Percentiles rank a stretch among this genome's conserved stretches.
These are phyloP conservation scores for Sebastes vulpes DNA, from an alignment of 2,797 vertebrate species.

Conservation along the genomic window DNA sequence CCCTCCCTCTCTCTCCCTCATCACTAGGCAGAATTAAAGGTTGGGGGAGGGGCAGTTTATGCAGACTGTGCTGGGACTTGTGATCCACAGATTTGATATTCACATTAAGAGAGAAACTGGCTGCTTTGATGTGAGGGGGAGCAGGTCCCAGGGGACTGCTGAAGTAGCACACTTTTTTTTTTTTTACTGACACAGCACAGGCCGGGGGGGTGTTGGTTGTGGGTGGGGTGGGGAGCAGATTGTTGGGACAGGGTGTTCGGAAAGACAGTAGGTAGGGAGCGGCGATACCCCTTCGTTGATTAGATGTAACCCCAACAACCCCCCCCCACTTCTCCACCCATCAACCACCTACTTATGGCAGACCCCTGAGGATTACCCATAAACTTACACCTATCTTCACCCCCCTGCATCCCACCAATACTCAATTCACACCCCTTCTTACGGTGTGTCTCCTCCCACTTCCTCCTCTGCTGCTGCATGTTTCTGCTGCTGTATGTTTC, in stretches of 20 bases:
- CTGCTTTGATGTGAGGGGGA: constrained; percentile 85
- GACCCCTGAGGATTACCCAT: constrained; percentile 73
- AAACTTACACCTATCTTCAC: constrained; percentile 71
- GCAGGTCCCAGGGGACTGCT: constrained; percentile 81
- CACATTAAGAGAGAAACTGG: constrained; percentile 86
- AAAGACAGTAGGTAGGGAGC: constrained; percentile 62
- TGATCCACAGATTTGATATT: constrained; percentile 88
- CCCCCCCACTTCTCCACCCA: constrained; percentile 36
- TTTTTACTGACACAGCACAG: constrained; percentile 85
- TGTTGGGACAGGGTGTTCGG: constrained; percentile 71
- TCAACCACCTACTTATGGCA: constrained; percentile 67
- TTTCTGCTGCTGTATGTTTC: constrained; percentile 17
- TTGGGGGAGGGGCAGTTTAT: constrained; percentile 83
- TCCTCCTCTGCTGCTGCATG: constrained; percentile 9
- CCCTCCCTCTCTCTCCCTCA: constrained; percentile 84
- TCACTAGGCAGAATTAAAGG: constrained; percentile 88
- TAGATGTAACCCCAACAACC: constrained; percentile 68
- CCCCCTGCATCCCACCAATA: constrained; percentile 48
- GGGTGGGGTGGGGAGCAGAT: constrained; percentile 55
- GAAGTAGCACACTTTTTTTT: constrained; percentile 85
- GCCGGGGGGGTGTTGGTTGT: constrained; percentile 25
- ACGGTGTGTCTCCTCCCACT: constrained; percentile 22
- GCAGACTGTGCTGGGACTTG: constrained; percentile 86
- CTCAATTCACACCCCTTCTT: constrained; percentile 66
- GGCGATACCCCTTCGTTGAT: constrained; percentile 66